Percentiles rank a stretch among this genome's conserved stretches.
phyloP scores from a whole-genome alignment of 2,113 vertebrate genomes.

The Mixornis gularis region DNA sequence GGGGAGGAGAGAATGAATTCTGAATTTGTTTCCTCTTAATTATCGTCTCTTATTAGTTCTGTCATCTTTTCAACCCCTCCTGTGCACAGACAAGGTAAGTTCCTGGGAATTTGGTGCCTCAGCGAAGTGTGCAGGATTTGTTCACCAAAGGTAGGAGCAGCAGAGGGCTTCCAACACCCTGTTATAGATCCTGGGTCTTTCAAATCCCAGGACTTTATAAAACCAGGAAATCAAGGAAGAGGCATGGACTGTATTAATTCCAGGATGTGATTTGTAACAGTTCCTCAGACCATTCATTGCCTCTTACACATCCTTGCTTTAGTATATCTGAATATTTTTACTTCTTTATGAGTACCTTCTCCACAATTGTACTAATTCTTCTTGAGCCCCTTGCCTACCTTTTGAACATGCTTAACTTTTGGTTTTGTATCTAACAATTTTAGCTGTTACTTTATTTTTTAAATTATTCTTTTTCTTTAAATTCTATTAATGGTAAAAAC shows the following conservation, averaged over 20 bases:
- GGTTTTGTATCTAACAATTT: neutral
- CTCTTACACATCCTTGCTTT: neutral
- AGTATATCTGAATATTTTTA: neutral
- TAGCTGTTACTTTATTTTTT: neutral
- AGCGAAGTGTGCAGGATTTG: slow-evolving; percentile 3
- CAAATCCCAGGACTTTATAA: neutral
- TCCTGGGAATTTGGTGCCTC: slow-evolving; percentile 16
- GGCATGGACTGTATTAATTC: neutral
- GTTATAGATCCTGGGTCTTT: neutral
- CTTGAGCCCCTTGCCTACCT: neutral
- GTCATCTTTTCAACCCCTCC: slow-evolving; percentile 3
- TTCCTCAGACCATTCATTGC: neutral
- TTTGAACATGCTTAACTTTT: neutral
- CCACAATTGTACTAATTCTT: neutral
- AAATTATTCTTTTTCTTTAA: neutral
- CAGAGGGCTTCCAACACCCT: neutral
- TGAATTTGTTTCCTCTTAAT: neutral
- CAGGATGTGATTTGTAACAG: neutral
- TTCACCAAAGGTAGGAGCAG: slow-evolving; percentile 48
- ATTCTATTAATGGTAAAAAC: slow-evolving; percentile 13
- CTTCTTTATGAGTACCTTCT: neutral
- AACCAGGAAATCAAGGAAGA: neutral
- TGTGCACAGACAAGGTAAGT: slow-evolving; percentile 49
- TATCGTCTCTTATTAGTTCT: slow-evolving; percentile 7
- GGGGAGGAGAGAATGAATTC: neutral